A percentile compares a stretch with the other conserved stretches of the same genome.
Conservation (phyloP, 2,797 vertebrate genomes). For the Botia almorhae region DNA sequence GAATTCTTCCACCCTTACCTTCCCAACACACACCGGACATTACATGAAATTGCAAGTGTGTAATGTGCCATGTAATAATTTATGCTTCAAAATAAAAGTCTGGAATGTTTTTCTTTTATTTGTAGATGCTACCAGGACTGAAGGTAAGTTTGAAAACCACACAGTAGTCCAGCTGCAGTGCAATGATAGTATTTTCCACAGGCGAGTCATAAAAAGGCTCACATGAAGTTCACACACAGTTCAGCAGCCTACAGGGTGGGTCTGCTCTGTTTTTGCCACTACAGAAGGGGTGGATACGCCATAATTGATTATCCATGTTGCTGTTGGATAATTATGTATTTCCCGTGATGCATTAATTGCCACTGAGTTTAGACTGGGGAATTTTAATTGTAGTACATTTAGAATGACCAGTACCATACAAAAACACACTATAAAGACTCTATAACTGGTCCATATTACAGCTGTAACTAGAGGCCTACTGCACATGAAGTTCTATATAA, state of each 20-base stretch:
- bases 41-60: neutral
- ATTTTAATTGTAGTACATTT: conserved; percentile 57
- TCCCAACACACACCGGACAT: neutral
- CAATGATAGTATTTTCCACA: conserved; percentile 51
- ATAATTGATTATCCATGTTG: conserved; percentile 52
- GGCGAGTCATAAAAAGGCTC: conserved; percentile 45
- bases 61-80: neutral
- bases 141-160: conserved; percentile 72
- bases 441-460: conserved; percentile 42
- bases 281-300: conserved; percentile 50
- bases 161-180: conserved; percentile 37
- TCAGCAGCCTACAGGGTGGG: conserved; percentile 42
- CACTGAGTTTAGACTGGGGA: conserved; percentile 62
- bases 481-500: conserved; percentile 34
- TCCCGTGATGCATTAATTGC: conserved; percentile 56
- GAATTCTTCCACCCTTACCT: neutral
- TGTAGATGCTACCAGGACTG: conserved; percentile 78
- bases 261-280: conserved; percentile 38
- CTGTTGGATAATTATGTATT: conserved; percentile 57
- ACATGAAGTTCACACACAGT: conserved; percentile 53
- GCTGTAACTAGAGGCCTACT: conserved; percentile 22
- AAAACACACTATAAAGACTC: conserved; percentile 35
- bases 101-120: conserved; percentile 47
- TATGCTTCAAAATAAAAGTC: conserved; percentile 17
- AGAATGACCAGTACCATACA: conserved; percentile 38